Evolutionary conservation across 2,888 invertebrate species (phyloP).

Genomic region (Piscicola geometra): DNA sequence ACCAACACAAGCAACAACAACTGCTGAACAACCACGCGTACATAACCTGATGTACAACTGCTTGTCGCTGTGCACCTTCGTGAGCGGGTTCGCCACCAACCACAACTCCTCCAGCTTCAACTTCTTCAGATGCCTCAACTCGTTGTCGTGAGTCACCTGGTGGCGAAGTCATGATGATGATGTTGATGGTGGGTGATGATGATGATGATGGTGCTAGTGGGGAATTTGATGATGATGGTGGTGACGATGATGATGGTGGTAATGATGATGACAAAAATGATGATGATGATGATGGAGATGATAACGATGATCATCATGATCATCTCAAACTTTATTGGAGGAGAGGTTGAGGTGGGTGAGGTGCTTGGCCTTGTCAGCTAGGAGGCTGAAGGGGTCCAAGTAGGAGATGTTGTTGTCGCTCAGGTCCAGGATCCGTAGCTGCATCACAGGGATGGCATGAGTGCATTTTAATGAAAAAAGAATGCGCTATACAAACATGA

Average conservation of each 20-base stretch:
- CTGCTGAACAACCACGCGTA: background rate
- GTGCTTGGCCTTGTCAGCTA: background rate
- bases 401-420: background rate
- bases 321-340: background rate
- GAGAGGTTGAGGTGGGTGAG: constrained; percentile 15
- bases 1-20: background rate
- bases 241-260: background rate
- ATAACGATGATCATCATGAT: no score
- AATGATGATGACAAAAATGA: no score
- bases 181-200: background rate
- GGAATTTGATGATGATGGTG: background rate
- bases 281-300: background rate
- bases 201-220: constrained; percentile 7
- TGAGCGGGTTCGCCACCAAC: constrained; percentile 4
- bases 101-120: constrained; percentile 22
- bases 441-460: background rate
- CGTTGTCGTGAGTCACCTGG: background rate
- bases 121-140: constrained; percentile 14
- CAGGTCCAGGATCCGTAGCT: constrained; percentile 14
- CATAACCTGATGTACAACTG: constrained; percentile 20
- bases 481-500: no score
- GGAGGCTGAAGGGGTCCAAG: background rate
- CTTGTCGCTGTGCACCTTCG: background rate
- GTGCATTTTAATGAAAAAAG: no score
- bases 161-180: background rate